phyloP scores from a whole-genome alignment of 2,888 invertebrate genomes.

The Tipula confusa region DNA sequence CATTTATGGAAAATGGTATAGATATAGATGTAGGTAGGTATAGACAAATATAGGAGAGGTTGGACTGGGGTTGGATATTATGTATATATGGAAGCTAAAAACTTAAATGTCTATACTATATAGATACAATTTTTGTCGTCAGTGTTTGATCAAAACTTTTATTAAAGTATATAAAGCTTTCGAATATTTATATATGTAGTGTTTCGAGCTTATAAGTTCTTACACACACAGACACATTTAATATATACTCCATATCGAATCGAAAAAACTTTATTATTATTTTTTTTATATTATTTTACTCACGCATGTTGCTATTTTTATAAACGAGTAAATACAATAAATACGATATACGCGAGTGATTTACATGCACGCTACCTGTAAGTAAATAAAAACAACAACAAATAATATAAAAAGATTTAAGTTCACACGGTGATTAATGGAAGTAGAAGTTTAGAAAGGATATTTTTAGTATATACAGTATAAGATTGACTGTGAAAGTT shows the following conservation, averaged over 20 bases:
- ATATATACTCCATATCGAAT: background rate
- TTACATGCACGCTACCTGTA: slow-evolving; percentile 25
- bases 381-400: background rate
- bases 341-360: background rate
- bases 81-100: background rate
- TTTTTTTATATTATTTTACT: background rate
- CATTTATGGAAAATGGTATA: background rate
- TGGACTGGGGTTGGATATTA: background rate
- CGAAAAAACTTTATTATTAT: background rate
- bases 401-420: background rate
- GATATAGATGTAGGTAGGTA: too few species aligned
- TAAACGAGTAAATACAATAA: too few species aligned
- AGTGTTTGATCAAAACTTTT: background rate
- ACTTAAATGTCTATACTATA: background rate
- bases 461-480: background rate
- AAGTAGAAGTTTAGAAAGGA: background rate
- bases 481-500: background rate
- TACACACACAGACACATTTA: background rate
- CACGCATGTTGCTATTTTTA: background rate
- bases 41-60: background rate
- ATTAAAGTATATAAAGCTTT: background rate
- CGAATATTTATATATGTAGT: background rate
- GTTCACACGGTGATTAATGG: slow-evolving; percentile 7
- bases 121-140: background rate
- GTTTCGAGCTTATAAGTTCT: background rate